Evolutionary conservation across 2,113 vertebrate genomes (phyloP), one percentile per base, ranked within the genome.

Genomic region (Daphoenositta chrysoptera): DNA sequence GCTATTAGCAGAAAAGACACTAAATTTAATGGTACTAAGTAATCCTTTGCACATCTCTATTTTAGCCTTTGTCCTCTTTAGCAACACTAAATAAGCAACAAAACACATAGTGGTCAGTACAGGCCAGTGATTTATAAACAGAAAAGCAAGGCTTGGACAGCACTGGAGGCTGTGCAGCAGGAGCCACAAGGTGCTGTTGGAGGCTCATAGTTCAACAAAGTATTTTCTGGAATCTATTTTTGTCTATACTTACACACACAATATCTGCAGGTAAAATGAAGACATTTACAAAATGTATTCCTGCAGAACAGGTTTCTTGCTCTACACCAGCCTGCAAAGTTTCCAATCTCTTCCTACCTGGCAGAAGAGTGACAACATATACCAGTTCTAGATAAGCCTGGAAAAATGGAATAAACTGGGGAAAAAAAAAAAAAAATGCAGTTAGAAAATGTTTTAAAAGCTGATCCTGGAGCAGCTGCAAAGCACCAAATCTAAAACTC

Each of bases 401-500:
- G 24, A 71, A 79, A 78, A 60, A 39, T 40, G 18, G 65, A 87
- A 70, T 44, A 87, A 95, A 44, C 17, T 13, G 31, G 17, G 9
- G 50, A 0, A 4, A 13, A 61, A 39, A 87, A 60, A 35, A 12
- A 39, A 83, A 64, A n/a, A 11, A 24, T 45, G 40, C 45, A 13
- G 15, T 75, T 78, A 31, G 21, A 73, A 92, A 84, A 56, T 26
- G 6, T 48, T 60, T 48, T 7, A 89, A 93, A 91, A 64, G 21
- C 30, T 68, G 44, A 82, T 82, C 57, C 70, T 69, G 39, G 82
- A 78, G 45, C 77, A 84, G 48, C 48, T 94, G 65, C 37, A 72
- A 89, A 87, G 10, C 20, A 92, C 35, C 13, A 87, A 87, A 94
- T n/a, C 31, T 39, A 72, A 85, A 83, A 50, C 20, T 58, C 19